Evolutionary conservation across 2,888 invertebrate genomes (phyloP).

Genomic region (Geophilus truncorum): DNA sequence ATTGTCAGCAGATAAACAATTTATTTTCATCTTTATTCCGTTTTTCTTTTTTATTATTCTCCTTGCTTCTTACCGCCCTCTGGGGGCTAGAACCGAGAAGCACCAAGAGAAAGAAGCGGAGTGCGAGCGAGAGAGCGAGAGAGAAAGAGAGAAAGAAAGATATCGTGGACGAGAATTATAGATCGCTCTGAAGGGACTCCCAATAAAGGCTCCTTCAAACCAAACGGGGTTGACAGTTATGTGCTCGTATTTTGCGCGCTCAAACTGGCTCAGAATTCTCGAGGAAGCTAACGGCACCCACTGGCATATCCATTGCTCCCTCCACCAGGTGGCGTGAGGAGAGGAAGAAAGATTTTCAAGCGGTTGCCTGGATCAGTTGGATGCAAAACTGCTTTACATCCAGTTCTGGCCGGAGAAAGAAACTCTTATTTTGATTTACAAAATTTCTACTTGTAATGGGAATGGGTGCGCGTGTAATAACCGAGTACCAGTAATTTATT

Average conservation of each 20-base stretch:
- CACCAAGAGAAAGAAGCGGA: neutral
- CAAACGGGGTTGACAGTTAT: conserved; percentile 27
- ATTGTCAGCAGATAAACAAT: conserved; percentile 27
- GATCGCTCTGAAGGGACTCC: conserved; percentile 27
- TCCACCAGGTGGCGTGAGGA: neutral
- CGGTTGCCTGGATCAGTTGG: neutral
- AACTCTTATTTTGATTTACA: neutral
- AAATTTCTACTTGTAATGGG: neutral
- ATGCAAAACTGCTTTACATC: neutral
- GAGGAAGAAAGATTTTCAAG: neutral
- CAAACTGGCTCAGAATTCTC: conserved; percentile 17
- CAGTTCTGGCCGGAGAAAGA: neutral
- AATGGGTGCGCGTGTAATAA: neutral
- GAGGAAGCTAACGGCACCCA: conserved; percentile 21
- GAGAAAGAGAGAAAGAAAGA: neutral
- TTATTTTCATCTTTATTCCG: conserved; percentile 25
- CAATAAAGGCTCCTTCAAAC: conserved; percentile 27
- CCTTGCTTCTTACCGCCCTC: conserved; percentile 21
- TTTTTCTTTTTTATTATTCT: conserved; percentile 27
- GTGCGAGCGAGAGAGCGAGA: neutral
- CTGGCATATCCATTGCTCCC: neutral
- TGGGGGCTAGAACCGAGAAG: conserved; percentile 1
- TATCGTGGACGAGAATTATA: conserved; percentile 24
- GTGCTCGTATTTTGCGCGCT: conserved; percentile 21
- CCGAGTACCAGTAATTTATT: neutral